These are phyloP conservation scores for Ceuthmochares aereus DNA, from an alignment of 2,113 vertebrate genomes.

Conservation along the genomic window DNA sequence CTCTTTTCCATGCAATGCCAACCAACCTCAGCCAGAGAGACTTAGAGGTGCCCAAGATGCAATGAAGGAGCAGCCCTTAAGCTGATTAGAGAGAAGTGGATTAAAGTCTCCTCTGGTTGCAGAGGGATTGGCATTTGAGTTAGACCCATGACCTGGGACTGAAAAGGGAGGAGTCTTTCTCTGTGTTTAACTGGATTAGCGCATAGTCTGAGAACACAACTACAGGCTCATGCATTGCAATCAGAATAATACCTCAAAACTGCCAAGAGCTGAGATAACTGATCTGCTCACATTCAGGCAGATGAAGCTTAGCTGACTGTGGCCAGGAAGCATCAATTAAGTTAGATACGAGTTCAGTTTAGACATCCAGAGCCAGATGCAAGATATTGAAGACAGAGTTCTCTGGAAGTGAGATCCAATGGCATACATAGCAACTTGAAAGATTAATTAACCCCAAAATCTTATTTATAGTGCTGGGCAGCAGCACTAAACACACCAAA, in stretches of 20 bases:
- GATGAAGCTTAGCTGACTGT: background rate
- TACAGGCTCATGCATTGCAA: background rate
- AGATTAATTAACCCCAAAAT: background rate
- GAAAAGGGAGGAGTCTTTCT: background rate
- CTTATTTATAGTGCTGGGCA: background rate
- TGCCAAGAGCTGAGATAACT: background rate
- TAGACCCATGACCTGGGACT: background rate
- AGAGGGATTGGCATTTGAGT: background rate
- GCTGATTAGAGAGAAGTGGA: background rate
- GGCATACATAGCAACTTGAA: background rate
- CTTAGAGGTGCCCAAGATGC: background rate
- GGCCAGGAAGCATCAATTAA: background rate
- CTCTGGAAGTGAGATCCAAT: background rate
- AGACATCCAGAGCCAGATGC: background rate
- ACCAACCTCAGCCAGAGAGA: rapidly evolving
- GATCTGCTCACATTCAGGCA: background rate
- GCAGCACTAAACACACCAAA: background rate
- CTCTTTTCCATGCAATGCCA: background rate
- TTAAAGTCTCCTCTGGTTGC: background rate
- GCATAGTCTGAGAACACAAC: background rate
- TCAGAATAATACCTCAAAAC: background rate
- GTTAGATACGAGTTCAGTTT: background rate
- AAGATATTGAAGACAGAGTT: background rate
- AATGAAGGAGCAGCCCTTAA: background rate
- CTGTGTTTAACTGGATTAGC: background rate